Evolutionary conservation across 2,888 invertebrate genomes (phyloP).

Genomic region (Pollenia amentaria): DNA sequence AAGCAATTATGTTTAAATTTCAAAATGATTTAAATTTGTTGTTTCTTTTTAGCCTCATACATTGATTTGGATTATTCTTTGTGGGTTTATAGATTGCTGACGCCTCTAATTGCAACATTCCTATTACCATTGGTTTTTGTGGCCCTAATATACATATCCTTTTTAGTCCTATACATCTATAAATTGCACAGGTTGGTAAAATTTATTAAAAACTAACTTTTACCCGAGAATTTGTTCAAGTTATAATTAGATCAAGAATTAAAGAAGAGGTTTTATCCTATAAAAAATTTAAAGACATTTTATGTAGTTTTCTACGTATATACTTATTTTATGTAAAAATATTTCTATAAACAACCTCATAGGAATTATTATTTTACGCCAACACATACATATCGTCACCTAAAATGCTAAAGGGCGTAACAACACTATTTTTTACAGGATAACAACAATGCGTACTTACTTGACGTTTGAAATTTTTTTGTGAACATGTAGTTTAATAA

Average conservation of each 20-base stretch:
- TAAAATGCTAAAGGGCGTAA: too few species aligned
- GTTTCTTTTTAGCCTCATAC: constrained; percentile 87
- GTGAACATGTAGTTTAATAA: too few species aligned
- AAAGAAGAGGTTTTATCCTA: too few species aligned
- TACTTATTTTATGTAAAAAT: too few species aligned
- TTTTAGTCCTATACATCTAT: constrained; percentile 93
- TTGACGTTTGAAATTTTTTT: neutral
- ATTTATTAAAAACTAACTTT: neutral
- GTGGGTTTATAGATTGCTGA: constrained; percentile 93
- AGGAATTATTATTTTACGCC: too few species aligned
- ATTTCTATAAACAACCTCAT: too few species aligned
- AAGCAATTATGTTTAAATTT: neutral
- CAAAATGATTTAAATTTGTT: neutral
- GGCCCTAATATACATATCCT: constrained; percentile 92
- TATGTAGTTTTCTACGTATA: too few species aligned
- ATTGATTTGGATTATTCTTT: constrained; percentile 93
- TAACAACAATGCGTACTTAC: neutral
- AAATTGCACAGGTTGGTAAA: constrained; percentile 90
- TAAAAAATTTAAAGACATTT: too few species aligned
- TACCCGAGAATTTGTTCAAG: too few species aligned
- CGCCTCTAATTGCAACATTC: constrained; percentile 93
- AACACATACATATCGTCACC: too few species aligned
- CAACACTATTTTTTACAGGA: too few species aligned
- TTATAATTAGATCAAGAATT: too few species aligned
- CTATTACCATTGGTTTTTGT: constrained; percentile 92